Conservation (phyloP, 2,888 invertebrate species). For the Aporophyla lueneburgensis region DNA sequence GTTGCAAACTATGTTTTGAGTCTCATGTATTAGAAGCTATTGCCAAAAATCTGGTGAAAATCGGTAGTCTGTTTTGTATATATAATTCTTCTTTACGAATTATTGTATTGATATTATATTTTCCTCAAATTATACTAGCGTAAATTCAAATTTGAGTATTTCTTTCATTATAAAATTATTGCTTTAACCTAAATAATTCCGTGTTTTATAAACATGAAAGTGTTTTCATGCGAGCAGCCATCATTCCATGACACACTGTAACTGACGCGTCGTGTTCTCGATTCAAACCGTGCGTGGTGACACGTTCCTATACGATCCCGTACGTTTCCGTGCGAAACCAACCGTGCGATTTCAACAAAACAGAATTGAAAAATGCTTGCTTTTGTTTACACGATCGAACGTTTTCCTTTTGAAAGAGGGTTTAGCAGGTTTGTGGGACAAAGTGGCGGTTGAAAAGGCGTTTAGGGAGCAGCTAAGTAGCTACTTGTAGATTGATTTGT, state of each 20-base stretch:
- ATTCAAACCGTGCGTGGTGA: conserved; percentile 32
- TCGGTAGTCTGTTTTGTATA: no score
- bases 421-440: conserved; percentile 2
- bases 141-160: not conserved
- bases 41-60: not conserved
- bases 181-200: conserved; percentile 5
- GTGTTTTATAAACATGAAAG: not conserved
- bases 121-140: not conserved
- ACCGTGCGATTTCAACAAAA: conserved; percentile 17
- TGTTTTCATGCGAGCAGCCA: not conserved
- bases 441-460: not conserved
- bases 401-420: not conserved
- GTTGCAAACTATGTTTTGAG: not conserved
- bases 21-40: not conserved
- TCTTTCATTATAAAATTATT: not conserved
- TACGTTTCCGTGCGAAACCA: conserved; percentile 9
- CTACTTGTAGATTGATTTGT: not conserved
- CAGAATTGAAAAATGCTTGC: conserved; percentile 3
- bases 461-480: not conserved
- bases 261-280: conserved; percentile 23
- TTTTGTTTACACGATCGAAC: conserved; percentile 10
- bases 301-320: conserved; percentile 15
- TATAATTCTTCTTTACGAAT: not conserved
- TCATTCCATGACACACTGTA: conserved; percentile 15
- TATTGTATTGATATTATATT: no score